phyloP scores from a whole-genome alignment of 2,888 invertebrate genomes.

The Lepetodrilus schrolli region DNA sequence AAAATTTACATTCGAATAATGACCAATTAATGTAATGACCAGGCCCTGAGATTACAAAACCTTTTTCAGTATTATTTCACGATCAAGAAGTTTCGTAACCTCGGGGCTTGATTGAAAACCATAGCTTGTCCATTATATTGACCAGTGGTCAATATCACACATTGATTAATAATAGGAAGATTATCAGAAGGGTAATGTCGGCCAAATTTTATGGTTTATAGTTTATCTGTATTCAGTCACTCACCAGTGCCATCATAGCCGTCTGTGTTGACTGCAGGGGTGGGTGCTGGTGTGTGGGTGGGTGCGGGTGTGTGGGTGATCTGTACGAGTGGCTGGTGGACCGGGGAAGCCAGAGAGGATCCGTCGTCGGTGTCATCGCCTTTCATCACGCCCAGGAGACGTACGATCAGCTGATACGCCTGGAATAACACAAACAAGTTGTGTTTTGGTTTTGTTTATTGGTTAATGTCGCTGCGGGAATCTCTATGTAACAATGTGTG shows the following conservation, averaged over 20 bases:
- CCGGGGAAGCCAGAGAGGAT: slow-evolving; percentile 1
- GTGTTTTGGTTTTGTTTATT: too few species aligned
- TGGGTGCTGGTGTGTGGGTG: slow-evolving; percentile 19
- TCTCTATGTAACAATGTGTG: too few species aligned
- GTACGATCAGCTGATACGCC: neutral
- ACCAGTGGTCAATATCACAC: too few species aligned
- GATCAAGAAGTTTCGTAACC: too few species aligned
- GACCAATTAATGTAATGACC: neutral
- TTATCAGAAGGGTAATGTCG: too few species aligned
- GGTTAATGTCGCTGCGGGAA: too few species aligned
- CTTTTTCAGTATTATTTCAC: too few species aligned
- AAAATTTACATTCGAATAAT: neutral
- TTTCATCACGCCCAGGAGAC: neutral
- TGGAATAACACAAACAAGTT: neutral
- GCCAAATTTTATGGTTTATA: too few species aligned
- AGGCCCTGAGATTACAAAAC: too few species aligned
- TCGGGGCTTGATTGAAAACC: neutral
- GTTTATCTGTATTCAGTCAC: too few species aligned
- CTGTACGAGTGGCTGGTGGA: neutral
- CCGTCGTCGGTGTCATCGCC: slow-evolving; percentile 23
- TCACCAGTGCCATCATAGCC: slow-evolving; percentile 40
- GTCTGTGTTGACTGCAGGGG: slow-evolving; percentile 26
- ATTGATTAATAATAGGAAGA: too few species aligned
- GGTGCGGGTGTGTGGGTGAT: neutral
- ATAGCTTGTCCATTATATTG: too few species aligned